Conservation (phyloP, 2,888 invertebrate species). For the Ectropis crepuscularia region DNA sequence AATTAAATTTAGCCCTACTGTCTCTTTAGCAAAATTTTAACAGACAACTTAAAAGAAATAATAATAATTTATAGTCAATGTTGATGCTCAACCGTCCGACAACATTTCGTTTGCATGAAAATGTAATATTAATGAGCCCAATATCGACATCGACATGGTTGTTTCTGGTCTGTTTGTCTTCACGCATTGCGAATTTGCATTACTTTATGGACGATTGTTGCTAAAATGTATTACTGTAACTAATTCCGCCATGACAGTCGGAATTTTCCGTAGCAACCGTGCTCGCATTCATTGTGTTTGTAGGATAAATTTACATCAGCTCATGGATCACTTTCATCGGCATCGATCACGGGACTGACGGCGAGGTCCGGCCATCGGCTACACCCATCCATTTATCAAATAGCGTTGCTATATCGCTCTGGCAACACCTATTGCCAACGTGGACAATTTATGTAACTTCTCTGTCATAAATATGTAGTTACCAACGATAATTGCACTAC, state of each 20-base stretch:
- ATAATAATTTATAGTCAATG: conserved; percentile 21
- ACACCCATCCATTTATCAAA: conserved; percentile 28
- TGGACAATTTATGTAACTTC: background rate
- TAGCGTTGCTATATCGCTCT: conserved; percentile 11
- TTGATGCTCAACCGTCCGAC: conserved; percentile 25
- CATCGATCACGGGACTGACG: conserved; percentile 52
- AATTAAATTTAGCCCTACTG: conserved; percentile 9
- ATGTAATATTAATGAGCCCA: conserved; percentile 37
- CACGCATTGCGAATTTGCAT: conserved; percentile 36
- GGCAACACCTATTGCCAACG: conserved; percentile 2
- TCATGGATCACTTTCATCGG: conserved; percentile 55
- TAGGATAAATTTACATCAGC: conserved; percentile 35
- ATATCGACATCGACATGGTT: conserved; percentile 36
- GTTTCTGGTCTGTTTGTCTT: conserved; percentile 43
- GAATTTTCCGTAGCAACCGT: conserved; percentile 27
- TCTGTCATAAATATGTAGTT: background rate
- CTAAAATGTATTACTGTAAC: conserved; percentile 29
- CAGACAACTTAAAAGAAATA: conserved; percentile 1
- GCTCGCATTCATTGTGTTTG: conserved; percentile 12
- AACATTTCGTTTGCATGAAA: conserved; percentile 28
- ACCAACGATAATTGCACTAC: background rate
- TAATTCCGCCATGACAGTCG: conserved; percentile 24
- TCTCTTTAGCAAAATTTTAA: conserved; percentile 4
- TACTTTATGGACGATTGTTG: conserved; percentile 36
- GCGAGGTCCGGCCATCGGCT: conserved; percentile 21